Evolutionary conservation across 2,797 vertebrate genomes (phyloP), one percentile per base, ranked within the genome.

Genomic region (Silurus aristotelis): DNA sequence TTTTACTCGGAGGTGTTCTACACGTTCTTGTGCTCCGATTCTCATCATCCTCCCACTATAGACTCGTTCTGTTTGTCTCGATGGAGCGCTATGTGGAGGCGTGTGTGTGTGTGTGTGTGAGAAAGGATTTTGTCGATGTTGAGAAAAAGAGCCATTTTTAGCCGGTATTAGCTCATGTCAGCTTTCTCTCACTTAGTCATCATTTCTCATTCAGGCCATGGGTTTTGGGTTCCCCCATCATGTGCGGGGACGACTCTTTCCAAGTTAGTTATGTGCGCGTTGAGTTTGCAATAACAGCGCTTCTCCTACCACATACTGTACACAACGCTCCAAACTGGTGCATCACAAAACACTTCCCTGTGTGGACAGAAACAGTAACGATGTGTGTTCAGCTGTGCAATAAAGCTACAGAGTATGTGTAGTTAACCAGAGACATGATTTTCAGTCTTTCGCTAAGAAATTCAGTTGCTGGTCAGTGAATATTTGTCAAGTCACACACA

Each of bases 211-310:
- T 38, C 72, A 73, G 68, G 73, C 73, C 0, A 76, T 60, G 73
- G 82, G 52, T 85, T 81, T 73, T 77, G 87, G 75, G 81, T 84
- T 84, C 52, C 78, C 86, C 73, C 79, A 17, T 83, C 27, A 27
- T 63, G 46, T 82, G 25, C 64, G 73, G 83, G 63, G 63, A 46
- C 31, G 20, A 77, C 58, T 80, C 20, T 83, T 71, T 86, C 67
- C 83, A 67, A 77, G 73, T 71, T 88, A 46, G 71, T 64, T 73
- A 27, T 79, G 76, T 20, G 80, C 68, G 20, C 75, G 17, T 9
- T 48, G 60, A 19, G 20, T 55, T 27, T 55, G 22, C 72, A 27
- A 4, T 15, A 75, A 75, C 70, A 6, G 43, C 43, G 13, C 43
- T 48, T 20, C 10, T 72, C 43, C 43, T 20, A 73, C n/a, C 70